These are phyloP conservation scores for Poicephalus meyeri DNA, from an alignment of 2,113 vertebrate genomes.

Conservation along the genomic window DNA sequence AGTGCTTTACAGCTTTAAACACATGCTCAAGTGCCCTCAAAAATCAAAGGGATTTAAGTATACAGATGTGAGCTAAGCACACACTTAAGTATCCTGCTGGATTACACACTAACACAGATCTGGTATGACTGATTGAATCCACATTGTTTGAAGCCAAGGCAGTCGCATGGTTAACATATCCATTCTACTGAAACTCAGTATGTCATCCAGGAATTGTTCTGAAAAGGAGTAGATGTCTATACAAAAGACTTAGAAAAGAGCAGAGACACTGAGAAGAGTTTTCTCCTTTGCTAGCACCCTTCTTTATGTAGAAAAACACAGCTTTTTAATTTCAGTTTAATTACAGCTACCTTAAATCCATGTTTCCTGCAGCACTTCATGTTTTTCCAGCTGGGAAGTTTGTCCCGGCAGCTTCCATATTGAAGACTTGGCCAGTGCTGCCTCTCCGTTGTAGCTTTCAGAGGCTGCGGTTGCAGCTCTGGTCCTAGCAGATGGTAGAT, in stretches of 20 bases:
- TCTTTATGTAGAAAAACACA: not conserved
- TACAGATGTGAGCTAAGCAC: not conserved
- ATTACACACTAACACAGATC: not conserved
- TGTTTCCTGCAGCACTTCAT: not conserved
- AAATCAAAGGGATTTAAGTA: not conserved
- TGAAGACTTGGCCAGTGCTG: not conserved
- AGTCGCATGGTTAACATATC: not conserved
- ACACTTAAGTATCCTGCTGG: not conserved
- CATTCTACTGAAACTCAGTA: not conserved
- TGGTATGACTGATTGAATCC: not conserved
- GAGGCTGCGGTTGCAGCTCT: not conserved
- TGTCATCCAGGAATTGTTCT: not conserved
- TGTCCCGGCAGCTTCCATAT: not conserved
- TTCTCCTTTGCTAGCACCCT: not conserved
- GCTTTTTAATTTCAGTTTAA: not conserved
- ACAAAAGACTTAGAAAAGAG: not conserved
- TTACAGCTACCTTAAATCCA: not conserved
- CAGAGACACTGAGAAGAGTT: not conserved
- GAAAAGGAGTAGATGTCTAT: not conserved
- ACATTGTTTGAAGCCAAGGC: not conserved
- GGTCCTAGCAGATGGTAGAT: not conserved
- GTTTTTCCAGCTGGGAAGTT: not conserved
- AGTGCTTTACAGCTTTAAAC: not conserved
- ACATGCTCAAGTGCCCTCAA: not conserved
- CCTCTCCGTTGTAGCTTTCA: not conserved